phyloP scores from a whole-genome alignment of 2,113 vertebrate species.

The Chrysochloris asiatica region DNA sequence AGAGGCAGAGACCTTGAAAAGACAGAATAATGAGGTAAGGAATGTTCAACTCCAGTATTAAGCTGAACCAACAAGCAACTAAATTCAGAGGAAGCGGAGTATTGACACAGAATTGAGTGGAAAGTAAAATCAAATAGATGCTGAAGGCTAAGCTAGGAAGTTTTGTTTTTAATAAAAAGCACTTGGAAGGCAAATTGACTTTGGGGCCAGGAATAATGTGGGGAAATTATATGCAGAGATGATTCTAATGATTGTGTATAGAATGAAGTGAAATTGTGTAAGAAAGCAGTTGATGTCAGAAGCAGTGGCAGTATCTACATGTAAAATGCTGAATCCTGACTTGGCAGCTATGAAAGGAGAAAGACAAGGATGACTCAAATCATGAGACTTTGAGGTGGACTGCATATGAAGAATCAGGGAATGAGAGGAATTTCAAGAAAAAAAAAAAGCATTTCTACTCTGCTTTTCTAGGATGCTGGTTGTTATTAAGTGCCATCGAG shows the following conservation, averaged over 20 bases:
- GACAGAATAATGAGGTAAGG: not conserved
- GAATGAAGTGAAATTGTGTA: not conserved
- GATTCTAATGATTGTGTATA: not conserved
- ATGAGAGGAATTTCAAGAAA: constrained; percentile 2
- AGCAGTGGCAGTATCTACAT: not conserved
- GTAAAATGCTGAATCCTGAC: not conserved
- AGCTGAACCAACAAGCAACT: not conserved
- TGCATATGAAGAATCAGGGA: not conserved
- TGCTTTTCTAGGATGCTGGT: not conserved
- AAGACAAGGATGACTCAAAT: not conserved
- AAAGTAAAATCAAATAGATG: constrained; percentile 25
- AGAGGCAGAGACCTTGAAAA: not conserved
- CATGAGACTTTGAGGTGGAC: not conserved
- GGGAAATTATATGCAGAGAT: not conserved
- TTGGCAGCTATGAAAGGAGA: not conserved
- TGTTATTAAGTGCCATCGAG: too few species aligned
- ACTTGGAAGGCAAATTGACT: not conserved
- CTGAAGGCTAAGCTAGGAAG: not conserved
- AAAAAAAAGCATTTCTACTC: not conserved
- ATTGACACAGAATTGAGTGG: not conserved
- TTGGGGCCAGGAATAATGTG: not conserved
- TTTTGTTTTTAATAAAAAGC: constrained; percentile 44
- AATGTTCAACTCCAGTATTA: constrained; percentile 19
- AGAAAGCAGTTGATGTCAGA: not conserved
- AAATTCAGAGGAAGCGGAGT: too few species aligned